Evolutionary conservation across 2,888 invertebrate species (phyloP).

Genomic region (Cerceris rybyensis): DNA sequence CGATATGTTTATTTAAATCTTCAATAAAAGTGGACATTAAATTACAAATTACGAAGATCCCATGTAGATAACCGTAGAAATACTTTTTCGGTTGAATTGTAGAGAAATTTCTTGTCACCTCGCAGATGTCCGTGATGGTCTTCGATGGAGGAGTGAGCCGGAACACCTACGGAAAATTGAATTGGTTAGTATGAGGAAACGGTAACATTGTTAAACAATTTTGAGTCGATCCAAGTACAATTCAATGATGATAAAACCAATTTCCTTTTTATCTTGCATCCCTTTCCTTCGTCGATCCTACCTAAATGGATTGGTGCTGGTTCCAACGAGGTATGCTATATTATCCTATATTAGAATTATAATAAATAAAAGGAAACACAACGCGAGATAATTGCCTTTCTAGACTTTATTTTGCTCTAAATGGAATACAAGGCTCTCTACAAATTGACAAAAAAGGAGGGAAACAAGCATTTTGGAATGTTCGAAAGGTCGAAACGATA

Average conservation of each 20-base stretch:
- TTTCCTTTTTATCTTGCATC: neutral
- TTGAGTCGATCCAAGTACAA: neutral
- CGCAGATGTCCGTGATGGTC: neutral
- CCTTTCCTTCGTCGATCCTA: too few species aligned
- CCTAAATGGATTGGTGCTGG: too few species aligned
- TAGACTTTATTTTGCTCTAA: slow-evolving; percentile 82
- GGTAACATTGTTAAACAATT: neutral
- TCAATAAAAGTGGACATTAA: neutral
- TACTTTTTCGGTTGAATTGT: neutral
- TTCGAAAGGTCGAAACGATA: slow-evolving; percentile 75
- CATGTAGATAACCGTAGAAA: neutral
- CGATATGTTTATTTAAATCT: neutral
- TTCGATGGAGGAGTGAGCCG: neutral
- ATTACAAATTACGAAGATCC: neutral
- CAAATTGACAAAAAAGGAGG: slow-evolving; percentile 77
- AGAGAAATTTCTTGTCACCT: neutral
- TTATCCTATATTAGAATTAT: neutral
- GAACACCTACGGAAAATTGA: slow-evolving; percentile 62
- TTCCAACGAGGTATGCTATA: neutral
- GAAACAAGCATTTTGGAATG: slow-evolving; percentile 79
- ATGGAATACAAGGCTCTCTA: slow-evolving; percentile 81
- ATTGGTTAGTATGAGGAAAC: slow-evolving; percentile 60
- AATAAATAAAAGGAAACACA: slow-evolving; percentile 14
- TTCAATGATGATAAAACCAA: neutral
- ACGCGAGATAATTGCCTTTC: slow-evolving; percentile 75